phyloP scores from a whole-genome alignment of 2,888 invertebrate species.

The Eristalinus aeneus region DNA sequence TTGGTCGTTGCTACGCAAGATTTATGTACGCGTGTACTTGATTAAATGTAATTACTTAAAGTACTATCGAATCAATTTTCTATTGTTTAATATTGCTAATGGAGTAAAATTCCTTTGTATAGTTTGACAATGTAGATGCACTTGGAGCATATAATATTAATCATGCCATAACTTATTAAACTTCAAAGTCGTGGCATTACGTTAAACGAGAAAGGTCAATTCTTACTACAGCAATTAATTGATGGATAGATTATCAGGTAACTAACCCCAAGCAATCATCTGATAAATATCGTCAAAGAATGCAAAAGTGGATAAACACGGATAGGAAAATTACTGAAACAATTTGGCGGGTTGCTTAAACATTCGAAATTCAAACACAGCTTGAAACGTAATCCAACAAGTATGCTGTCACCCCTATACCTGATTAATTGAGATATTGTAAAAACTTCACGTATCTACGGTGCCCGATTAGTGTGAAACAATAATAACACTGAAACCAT shows the following conservation, averaged over 20 bases:
- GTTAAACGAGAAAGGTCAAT: background rate
- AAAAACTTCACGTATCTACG: conserved; percentile 33
- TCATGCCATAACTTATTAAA: background rate
- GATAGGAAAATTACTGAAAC: background rate
- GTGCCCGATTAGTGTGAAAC: conserved; percentile 10
- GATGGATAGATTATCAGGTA: background rate
- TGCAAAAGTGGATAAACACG: background rate
- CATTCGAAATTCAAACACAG: background rate
- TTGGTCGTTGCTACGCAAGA: no score
- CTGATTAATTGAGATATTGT: background rate
- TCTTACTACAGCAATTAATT: background rate
- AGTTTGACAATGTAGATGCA: no score
- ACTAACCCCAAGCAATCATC: background rate
- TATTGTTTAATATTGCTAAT: no score
- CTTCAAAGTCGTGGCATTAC: background rate
- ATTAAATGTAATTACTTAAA: no score
- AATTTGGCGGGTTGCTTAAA: background rate
- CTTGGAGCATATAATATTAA: background rate
- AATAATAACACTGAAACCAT: conserved; percentile 45
- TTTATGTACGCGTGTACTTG: no score
- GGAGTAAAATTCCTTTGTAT: no score
- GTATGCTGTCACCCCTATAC: background rate
- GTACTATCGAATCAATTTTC: no score
- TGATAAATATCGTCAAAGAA: background rate
- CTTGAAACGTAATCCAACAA: background rate